Conservation (phyloP, 2,113 vertebrate species). For the Oryzias melastigma region DNA sequence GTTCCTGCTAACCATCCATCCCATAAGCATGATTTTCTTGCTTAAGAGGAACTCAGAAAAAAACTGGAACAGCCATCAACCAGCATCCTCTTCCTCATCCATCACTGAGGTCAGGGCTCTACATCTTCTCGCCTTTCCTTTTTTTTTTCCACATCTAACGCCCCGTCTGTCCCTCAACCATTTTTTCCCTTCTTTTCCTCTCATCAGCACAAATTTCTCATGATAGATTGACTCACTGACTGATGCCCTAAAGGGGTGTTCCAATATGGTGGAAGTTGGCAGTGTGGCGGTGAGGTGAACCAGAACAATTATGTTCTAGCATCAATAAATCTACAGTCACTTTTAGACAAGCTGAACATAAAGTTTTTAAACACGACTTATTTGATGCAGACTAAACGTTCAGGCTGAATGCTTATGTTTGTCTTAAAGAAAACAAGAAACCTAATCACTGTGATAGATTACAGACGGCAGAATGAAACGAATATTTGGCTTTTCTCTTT, state of each 20-base stretch:
- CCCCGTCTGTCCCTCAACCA: conserved; percentile 4
- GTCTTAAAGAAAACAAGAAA: no score
- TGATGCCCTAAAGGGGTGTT: conserved; percentile 46
- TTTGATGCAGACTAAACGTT: no score
- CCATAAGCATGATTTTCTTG: neutral
- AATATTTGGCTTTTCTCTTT: no score
- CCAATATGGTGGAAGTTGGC: conserved; percentile 14
- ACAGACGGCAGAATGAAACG: no score
- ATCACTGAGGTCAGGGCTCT: conserved; percentile 47
- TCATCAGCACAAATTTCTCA: conserved; percentile 41
- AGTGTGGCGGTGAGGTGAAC: conserved; percentile 17
- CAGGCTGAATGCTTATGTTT: no score
- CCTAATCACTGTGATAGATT: no score
- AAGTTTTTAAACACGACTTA: no score
- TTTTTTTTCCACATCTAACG: conserved; percentile 11
- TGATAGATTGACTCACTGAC: conserved; percentile 65
- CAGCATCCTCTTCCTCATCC: conserved; percentile 50
- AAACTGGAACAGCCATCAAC: conserved; percentile 28
- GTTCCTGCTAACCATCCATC: conserved; percentile 18
- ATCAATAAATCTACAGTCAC: no score
- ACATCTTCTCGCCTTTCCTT: conserved; percentile 19
- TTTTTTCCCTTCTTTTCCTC: conserved; percentile 32
- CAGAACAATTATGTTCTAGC: conserved; percentile 14
- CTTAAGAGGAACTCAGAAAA: conserved; percentile 11
- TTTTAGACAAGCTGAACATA: no score